Conservation (phyloP, 2,113 vertebrate genomes). For the Artemisiospiza belli region DNA sequence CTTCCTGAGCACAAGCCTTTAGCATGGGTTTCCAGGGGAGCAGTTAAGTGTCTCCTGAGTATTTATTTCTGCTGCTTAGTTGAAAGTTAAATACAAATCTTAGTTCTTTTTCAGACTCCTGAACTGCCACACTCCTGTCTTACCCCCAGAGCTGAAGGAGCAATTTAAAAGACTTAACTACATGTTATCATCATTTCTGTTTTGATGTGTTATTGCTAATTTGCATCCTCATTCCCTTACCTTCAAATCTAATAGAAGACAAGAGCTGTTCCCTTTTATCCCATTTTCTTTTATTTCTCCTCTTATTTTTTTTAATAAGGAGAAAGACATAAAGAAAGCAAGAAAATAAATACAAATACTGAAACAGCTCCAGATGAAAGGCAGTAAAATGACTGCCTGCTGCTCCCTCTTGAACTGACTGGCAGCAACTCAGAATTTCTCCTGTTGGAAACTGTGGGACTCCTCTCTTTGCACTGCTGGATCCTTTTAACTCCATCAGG, state of each 20-base stretch:
- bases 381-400: conserved; percentile 13
- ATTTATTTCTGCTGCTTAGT: conserved; percentile 19
- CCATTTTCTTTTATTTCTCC: not conserved
- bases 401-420: conserved; percentile 14
- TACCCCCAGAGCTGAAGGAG: conserved; percentile 45
- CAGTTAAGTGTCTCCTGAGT: not conserved
- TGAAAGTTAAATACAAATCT: conserved; percentile 13
- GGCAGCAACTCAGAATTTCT: not conserved
- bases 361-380: conserved; percentile 5
- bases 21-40: not conserved
- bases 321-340: conserved; percentile 47
- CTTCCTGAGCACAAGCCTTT: not conserved
- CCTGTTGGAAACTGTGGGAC: not conserved
- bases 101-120: conserved; percentile 13
- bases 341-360: conserved; percentile 41
- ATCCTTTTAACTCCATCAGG: not conserved
- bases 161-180: conserved; percentile 68
- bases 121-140: conserved; percentile 14
- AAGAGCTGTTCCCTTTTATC: conserved; percentile 32
- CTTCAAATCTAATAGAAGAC: conserved; percentile 60
- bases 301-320: not conserved
- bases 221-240: conserved; percentile 61
- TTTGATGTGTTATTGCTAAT: conserved; percentile 67
- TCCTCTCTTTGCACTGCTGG: not conserved
- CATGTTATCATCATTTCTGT: conserved; percentile 54